Percentiles rank a stretch among this genome's conserved stretches.
Conservation (phyloP, 2,888 invertebrate genomes). For the Dusona sp. region DNA sequence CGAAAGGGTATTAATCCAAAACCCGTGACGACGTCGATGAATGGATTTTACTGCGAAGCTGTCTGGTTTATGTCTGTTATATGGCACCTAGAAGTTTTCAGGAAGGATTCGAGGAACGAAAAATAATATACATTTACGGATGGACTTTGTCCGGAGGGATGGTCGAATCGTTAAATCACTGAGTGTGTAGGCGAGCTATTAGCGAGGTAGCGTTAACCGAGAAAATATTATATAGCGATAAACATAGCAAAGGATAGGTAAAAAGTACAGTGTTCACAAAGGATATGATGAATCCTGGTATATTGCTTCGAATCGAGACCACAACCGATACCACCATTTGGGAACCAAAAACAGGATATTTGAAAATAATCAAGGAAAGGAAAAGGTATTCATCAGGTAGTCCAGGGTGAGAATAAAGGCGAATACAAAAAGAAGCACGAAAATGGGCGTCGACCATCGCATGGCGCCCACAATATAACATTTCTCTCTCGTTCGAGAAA, state of each 20-base stretch:
- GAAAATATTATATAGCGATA: constrained; percentile 20
- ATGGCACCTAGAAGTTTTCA: background rate
- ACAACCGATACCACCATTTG: constrained; percentile 14
- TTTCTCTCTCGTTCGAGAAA: constrained; percentile 36
- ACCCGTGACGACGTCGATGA: constrained; percentile 23
- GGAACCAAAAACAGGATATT: constrained; percentile 20
- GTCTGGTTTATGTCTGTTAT: constrained; percentile 8
- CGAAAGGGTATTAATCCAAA: background rate
- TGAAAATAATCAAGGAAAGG: background rate
- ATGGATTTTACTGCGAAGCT: constrained; percentile 38
- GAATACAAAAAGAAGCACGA: constrained; percentile 37
- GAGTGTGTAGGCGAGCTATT: constrained; percentile 37
- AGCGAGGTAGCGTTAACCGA: constrained; percentile 21
- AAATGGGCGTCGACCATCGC: constrained; percentile 50
- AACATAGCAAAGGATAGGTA: constrained; percentile 6
- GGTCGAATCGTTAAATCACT: constrained; percentile 28
- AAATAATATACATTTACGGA: constrained; percentile 17
- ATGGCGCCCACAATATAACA: constrained; percentile 20
- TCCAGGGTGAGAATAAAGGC: constrained; percentile 27
- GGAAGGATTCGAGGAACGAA: constrained; percentile 26
- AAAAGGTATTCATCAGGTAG: constrained; percentile 39
- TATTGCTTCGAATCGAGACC: constrained; percentile 13
- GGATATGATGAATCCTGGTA: background rate
- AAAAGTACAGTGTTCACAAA: constrained; percentile 18
- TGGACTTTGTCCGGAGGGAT: background rate